These are phyloP conservation scores for Reticulitermes lucifugus DNA, from an alignment of 2,888 invertebrate genomes.

Conservation along the genomic window DNA sequence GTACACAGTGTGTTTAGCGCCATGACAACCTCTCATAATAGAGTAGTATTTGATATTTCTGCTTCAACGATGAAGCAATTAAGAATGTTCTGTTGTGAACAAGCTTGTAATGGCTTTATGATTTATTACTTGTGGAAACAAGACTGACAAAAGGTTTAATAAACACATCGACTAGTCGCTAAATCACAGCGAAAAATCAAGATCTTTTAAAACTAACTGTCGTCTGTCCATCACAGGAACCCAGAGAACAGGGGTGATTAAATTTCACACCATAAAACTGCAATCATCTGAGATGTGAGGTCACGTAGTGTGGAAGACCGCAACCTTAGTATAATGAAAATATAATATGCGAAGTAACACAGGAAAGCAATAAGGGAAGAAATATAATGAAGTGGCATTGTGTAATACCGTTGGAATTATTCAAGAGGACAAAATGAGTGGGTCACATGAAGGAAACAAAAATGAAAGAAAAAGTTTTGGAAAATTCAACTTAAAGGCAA, in stretches of 20 bases:
- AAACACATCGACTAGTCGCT: neutral
- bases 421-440: no score
- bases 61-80: neutral
- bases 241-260: conserved; percentile 6
- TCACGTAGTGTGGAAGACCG: no score
- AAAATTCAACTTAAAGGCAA: no score
- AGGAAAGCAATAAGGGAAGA: no score
- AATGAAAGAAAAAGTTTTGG: no score
- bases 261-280: neutral
- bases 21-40: neutral
- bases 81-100: neutral
- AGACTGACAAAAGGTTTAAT: neutral
- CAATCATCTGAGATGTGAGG: no score
- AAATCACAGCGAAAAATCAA: neutral
- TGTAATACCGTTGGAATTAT: no score
- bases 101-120: neutral
- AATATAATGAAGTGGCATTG: no score
- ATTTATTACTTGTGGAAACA: neutral
- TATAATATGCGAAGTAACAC: no score
- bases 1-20: neutral
- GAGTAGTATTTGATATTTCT: neutral
- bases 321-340: no score
- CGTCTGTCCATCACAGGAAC: neutral
- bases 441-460: no score
- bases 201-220: neutral